A percentile compares a stretch with the other conserved stretches of the same genome.
phyloP scores from a whole-genome alignment of 1,140 invertebrate species.

The Drosophila nannoptera region DNA sequence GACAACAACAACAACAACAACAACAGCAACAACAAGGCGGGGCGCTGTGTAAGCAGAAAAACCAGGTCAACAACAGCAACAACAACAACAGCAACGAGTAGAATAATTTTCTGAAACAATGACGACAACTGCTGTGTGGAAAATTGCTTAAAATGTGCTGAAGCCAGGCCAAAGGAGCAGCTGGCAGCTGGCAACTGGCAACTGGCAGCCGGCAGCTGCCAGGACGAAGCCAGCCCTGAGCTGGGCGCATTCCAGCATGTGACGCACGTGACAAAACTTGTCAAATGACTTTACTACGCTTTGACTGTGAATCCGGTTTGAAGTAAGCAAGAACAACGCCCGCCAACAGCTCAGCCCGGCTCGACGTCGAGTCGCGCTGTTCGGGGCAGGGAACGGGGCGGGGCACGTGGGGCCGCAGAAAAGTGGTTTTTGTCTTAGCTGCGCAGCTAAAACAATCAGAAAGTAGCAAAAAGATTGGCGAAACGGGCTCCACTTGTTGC shows the following conservation, averaged over 20 bases:
- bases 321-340: slow-evolving; percentile 55
- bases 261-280: slow-evolving; percentile 77
- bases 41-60: slow-evolving; percentile 44
- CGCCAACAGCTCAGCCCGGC: neutral
- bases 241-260: slow-evolving; percentile 65
- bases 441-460: slow-evolving; percentile 28
- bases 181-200: neutral
- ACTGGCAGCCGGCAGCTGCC: neutral
- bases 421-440: slow-evolving; percentile 27
- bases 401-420: neutral
- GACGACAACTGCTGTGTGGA: slow-evolving; percentile 55
- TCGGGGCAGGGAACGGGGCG: too few relatives aligned
- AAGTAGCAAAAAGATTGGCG: neutral
- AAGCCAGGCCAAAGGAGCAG: slow-evolving; percentile 40
- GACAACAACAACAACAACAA: slow-evolving; percentile 35
- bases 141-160: slow-evolving; percentile 67
- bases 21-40: slow-evolving; percentile 34
- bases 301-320: slow-evolving; percentile 54
- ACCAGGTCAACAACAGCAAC: slow-evolving; percentile 56
- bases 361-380: neutral
- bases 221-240: neutral
- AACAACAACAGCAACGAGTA: slow-evolving; percentile 50
- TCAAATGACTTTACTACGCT: slow-evolving; percentile 74
- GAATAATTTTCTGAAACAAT: slow-evolving; percentile 49
- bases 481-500: slow-evolving; percentile 37